Evolutionary conservation across 2,113 vertebrate genomes (phyloP), one percentile per base, ranked within the genome.

Genomic region (Laticauda laticaudata): DNA sequence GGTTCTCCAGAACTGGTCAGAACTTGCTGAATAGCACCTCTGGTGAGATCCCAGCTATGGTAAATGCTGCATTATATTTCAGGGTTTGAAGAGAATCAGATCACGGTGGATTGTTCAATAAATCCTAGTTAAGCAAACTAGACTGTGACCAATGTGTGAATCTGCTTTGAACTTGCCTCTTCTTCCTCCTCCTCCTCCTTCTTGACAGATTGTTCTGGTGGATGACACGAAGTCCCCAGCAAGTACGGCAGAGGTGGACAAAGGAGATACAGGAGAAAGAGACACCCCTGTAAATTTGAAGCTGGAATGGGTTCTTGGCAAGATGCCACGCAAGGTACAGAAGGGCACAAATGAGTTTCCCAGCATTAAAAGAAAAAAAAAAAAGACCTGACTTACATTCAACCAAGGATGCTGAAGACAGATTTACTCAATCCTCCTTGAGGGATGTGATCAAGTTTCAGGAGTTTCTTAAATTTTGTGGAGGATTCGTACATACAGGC

Each of bases 241-340:
- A 75, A 91, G 48, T 0, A 53, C 97, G 89, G 95, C 95, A 10
- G 94, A 95, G 54, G 91, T 96, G 88, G 94, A 94, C 39, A 92
- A 97, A 12, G 94, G 95, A 8, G 95, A 94, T 93, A 69, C 57
- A 29, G 92, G 26, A 92, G 96, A 12, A 94, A 94, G 45, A 20
- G 3, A 43, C 75, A 97, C 94, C 45, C 98, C 98, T 8, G 99
- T 99, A 8, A 98, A 99, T 96, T 96, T 99, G 90, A 97, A 99
- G 90, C 97, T 99, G 14, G 98, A 99, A 24, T 99, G 98, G 99
- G 98, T 99, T 51, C 96, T 99, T 94, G 99, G 99, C 55, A 99
- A 98, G 91, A 99, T 99, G 98, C 99, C 99, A 3, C 98, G 96
- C 92, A 99, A 99, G 98, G 98, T 98, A 88, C 6, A 1, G 21